Evolutionary conservation across 2,113 vertebrate genomes (phyloP).

Genomic region (Dendropsophus ebraccatus): DNA sequence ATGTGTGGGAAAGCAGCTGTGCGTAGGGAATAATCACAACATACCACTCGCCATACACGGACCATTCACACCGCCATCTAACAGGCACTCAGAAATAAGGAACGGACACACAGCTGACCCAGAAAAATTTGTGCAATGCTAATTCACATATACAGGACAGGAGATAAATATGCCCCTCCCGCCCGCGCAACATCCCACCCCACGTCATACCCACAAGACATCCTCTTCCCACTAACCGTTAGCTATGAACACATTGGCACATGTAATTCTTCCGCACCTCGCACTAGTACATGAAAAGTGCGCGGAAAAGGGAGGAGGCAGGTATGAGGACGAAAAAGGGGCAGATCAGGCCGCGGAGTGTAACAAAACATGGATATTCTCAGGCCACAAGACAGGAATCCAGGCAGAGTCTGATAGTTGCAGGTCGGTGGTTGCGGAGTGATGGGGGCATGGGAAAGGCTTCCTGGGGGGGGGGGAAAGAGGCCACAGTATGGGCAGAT

Average conservation of each 20-base stretch:
- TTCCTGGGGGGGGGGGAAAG: neutral
- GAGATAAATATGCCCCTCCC: slow-evolving; percentile 47
- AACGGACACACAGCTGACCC: slow-evolving; percentile 10
- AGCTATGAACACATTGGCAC: slow-evolving; percentile 57
- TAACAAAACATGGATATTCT: slow-evolving; percentile 42
- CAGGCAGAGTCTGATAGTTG: slow-evolving; percentile 18
- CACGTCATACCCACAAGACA: slow-evolving; percentile 55
- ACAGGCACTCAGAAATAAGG: neutral
- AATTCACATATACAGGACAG: slow-evolving; percentile 57
- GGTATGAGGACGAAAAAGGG: neutral
- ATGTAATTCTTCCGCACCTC: slow-evolving; percentile 32
- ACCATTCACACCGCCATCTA: neutral
- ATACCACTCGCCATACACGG: neutral
- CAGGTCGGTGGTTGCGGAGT: slow-evolving; percentile 46
- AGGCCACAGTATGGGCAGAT: slow-evolving; percentile 32
- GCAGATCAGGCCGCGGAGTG: slow-evolving; percentile 35
- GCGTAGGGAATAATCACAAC: no score
- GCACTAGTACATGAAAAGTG: neutral
- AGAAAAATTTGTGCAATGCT: slow-evolving; percentile 55
- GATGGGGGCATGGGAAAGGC: slow-evolving; percentile 24
- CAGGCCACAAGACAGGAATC: slow-evolving; percentile 53
- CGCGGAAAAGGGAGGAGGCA: slow-evolving; percentile 24
- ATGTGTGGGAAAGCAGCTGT: no score
- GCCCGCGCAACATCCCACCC: slow-evolving; percentile 40
- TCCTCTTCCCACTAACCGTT: slow-evolving; percentile 34